These are phyloP conservation scores for Cochlearius cochlearius DNA, from an alignment of 2,113 vertebrate genomes.

Conservation along the genomic window DNA sequence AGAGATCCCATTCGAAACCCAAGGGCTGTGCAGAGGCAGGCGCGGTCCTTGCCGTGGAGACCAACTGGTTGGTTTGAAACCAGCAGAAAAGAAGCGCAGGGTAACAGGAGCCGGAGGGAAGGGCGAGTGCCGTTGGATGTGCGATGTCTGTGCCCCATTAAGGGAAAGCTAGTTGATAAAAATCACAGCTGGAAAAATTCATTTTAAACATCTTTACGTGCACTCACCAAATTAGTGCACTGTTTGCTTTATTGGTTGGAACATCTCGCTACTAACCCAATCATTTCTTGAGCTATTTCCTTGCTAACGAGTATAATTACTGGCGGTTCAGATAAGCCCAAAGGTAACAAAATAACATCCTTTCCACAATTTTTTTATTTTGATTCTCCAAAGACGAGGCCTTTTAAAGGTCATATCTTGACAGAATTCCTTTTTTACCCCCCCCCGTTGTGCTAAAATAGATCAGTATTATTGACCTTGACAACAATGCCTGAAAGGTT, in stretches of 20 bases:
- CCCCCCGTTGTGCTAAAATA: constrained; percentile 41
- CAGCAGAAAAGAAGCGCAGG: neutral
- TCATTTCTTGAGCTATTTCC: neutral
- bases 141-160: neutral
- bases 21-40: neutral
- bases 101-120: rapidly evolving
- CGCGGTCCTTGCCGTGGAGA: neutral
- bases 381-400: constrained; percentile 32
- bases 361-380: neutral
- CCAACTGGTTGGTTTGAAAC: neutral
- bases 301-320: neutral
- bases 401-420: constrained; percentile 71
- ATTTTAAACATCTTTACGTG: neutral
- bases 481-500: constrained; percentile 56
- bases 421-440: constrained; percentile 29
- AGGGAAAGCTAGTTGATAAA: neutral
- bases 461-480: constrained; percentile 72
- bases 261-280: neutral
- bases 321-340: neutral
- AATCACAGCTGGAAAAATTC: neutral
- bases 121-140: rapidly evolving
- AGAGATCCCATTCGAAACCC: neutral
- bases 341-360: neutral
- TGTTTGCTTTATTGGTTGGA: neutral
- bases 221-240: neutral